phyloP scores from a whole-genome alignment of 2,888 invertebrate genomes.

The Aphodius granarius region DNA sequence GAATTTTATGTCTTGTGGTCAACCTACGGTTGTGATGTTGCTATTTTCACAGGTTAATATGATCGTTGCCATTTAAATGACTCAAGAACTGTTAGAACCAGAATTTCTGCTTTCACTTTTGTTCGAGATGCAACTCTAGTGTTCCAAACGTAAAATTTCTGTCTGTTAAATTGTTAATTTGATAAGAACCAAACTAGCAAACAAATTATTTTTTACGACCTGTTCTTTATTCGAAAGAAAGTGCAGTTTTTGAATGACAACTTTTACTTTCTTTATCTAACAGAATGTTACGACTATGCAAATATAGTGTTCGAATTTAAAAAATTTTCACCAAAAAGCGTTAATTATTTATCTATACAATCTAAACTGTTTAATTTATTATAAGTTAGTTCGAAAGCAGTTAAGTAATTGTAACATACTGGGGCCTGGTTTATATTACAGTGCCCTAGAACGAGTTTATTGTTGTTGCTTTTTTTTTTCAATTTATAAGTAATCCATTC shows the following conservation, averaged over 20 bases:
- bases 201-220: no score
- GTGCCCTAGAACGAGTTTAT: not conserved
- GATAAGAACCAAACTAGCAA: not conserved
- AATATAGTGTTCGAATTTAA: no score
- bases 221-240: no score
- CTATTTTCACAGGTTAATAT: not conserved
- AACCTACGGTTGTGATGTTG: not conserved
- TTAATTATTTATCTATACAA: no score
- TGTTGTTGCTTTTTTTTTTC: not conserved
- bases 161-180: not conserved
- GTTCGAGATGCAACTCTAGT: not conserved
- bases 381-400: not conserved
- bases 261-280: no score
- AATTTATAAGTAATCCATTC: not conserved
- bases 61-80: not conserved
- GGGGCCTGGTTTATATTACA: not conserved
- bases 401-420: not conserved
- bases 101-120: not conserved
- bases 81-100: not conserved
- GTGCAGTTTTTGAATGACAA: no score
- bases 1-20: not conserved
- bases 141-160: not conserved
- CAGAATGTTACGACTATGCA: no score
- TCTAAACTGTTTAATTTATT: no score
- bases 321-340: no score